Base-by-base conservation (phyloP, 2,888 invertebrate species). In the Megaustenia siamemsis region DNA sequence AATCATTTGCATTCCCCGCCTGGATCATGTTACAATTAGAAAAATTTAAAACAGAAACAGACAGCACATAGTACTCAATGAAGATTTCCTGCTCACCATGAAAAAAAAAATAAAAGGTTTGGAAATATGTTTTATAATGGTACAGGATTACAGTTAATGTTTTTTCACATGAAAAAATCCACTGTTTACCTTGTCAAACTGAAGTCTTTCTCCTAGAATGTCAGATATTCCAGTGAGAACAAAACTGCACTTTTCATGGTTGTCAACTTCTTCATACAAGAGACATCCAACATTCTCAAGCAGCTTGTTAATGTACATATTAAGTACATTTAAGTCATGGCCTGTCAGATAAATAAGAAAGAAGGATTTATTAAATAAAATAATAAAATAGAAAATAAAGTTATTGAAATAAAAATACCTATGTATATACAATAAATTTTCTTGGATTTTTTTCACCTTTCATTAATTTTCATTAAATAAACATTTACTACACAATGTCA, bases 241-340 rank as follows among this genome's bases (percentile, higher is more conserved):
- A 83, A 90, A 93, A 86, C 88, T 89, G 71, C 86, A 90, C 69
- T 90, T 91, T 45, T 93, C 92, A 43, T 85, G 89, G 49, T 92
- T 91, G 18, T 91, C 90, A 0, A 88, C 86, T 82, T 92, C 92
- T 66, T 93, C 92, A 88, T 89, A 92, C 53, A 92, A 87, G 45
- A 94, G 89, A 69, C 90, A 88, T 8, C 93, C 93, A 56, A 94
- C 90, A 87, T 93, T 93, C 88, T 92, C 93, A 89, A 93, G 91
- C 88, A 94, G 87, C 82, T 93, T 93, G 89, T 89, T 91, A 86
- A 94, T 92, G 87, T 93, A 93, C 84, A 90, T 82, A 87, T 93
- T 93, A 82, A 93, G 90, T 86, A 92, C 91, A 75, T 88, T 89
- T 76, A 93, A 86, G 87, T 93, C 93, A 86, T 93, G 93, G 40